These are phyloP conservation scores for Sebastes miniatus DNA, from an alignment of 2,797 vertebrate species.

Conservation along the genomic window DNA sequence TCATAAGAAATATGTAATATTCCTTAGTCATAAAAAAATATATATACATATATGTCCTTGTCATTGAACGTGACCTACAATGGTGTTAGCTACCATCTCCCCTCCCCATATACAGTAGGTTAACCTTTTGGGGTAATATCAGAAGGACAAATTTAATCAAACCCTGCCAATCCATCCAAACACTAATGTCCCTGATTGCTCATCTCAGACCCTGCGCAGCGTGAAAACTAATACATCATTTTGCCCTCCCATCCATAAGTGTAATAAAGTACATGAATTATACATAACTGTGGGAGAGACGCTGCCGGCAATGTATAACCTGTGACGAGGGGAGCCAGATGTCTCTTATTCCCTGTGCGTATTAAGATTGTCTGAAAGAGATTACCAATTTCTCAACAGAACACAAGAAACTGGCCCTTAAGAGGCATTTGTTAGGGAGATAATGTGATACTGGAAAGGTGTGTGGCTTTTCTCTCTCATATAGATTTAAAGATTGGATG, in stretches of 20 bases:
- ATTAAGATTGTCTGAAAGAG: slow-evolving; percentile 12
- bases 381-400: slow-evolving; percentile 26
- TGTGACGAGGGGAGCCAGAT: slow-evolving; percentile 23
- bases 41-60: not conserved
- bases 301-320: slow-evolving; percentile 24
- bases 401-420: not conserved
- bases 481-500: not conserved
- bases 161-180: slow-evolving; percentile 21
- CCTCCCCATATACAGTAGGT: not conserved
- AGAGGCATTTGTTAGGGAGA: not conserved
- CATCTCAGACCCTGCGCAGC: not conserved
- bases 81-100: not conserved
- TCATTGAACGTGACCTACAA: not conserved
- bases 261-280: slow-evolving; percentile 50
- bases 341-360: slow-evolving; percentile 12
- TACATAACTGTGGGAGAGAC: slow-evolving; percentile 26
- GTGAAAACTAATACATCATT: slow-evolving; percentile 22
- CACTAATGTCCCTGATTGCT: slow-evolving; percentile 10
- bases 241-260: slow-evolving; percentile 21
- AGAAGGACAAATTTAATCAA: slow-evolving; percentile 47
- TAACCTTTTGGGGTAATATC: slow-evolving; percentile 26
- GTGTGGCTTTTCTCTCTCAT: not conserved
- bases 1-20: not conserved
- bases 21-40: not conserved
- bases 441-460: not conserved